These are phyloP conservation scores for Heloderma charlesbogerti DNA, from an alignment of 2,113 vertebrate genomes.

Conservation along the genomic window DNA sequence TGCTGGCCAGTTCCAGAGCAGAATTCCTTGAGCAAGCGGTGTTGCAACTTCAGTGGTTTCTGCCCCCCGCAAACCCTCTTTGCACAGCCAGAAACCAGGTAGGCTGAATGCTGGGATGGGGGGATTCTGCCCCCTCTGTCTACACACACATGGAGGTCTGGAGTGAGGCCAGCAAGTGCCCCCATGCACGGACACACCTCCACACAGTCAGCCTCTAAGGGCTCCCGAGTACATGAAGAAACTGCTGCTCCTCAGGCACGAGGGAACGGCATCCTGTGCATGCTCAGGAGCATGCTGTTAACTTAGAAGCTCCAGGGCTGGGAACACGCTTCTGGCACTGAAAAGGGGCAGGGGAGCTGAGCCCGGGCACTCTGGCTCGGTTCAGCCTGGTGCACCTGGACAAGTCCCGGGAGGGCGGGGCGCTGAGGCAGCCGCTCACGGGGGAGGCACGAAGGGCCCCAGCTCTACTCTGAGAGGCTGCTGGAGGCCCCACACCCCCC, in stretches of 20 bases:
- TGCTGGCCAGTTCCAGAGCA: neutral
- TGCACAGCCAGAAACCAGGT: neutral
- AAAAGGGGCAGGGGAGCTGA: neutral
- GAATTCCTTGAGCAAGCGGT: neutral
- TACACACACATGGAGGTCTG: neutral
- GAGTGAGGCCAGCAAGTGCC: too few relatives aligned
- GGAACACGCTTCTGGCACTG: too few relatives aligned
- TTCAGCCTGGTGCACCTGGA: too few relatives aligned
- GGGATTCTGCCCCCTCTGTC: neutral
- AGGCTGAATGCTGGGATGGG: neutral
- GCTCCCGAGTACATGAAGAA: too few relatives aligned
- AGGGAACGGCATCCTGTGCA: neutral
- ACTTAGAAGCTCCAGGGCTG: too few relatives aligned
- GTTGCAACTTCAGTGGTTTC: rapidly evolving
- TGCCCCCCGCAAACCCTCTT: neutral
- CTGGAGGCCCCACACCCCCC: too few relatives aligned
- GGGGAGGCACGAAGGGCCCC: too few relatives aligned
- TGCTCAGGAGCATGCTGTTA: neutral
- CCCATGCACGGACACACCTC: too few relatives aligned
- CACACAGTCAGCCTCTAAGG: neutral
- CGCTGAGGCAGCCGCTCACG: neutral
- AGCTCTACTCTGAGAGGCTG: too few relatives aligned
- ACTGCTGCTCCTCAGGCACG: neutral
- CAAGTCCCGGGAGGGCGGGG: neutral
- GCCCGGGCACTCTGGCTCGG: too few relatives aligned